phyloP scores from a whole-genome alignment of 2,797 vertebrate genomes.

The Silurus lanzhouensis region DNA sequence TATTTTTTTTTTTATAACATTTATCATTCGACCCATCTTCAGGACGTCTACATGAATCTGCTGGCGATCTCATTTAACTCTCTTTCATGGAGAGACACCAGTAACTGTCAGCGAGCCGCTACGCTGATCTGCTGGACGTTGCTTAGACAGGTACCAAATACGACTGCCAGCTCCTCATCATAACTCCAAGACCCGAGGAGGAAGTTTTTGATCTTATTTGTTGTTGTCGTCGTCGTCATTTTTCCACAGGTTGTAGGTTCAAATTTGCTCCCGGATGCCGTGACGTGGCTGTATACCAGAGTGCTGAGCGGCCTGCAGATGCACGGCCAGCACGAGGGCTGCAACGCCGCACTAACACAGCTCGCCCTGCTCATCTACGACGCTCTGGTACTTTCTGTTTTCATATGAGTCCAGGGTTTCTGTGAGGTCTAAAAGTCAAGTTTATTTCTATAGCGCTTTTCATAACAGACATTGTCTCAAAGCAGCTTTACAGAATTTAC shows the following conservation, averaged over 20 bases:
- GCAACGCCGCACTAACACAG: slow-evolving; percentile 84
- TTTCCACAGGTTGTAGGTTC: slow-evolving; percentile 78
- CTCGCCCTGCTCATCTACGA: slow-evolving; percentile 94
- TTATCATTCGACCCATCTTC: slow-evolving; percentile 4
- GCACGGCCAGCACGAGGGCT: slow-evolving; percentile 93
- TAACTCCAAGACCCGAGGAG: too few relatives aligned
- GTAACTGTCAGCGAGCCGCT: slow-evolving; percentile 89
- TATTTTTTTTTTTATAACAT: neutral
- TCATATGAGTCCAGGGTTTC: too few relatives aligned
- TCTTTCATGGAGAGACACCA: slow-evolving; percentile 91
- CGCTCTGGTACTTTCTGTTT: slow-evolving; percentile 79
- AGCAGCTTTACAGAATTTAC: too few relatives aligned
- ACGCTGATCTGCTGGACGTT: slow-evolving; percentile 92
- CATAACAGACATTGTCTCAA: too few relatives aligned
- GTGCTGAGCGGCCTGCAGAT: slow-evolving; percentile 88
- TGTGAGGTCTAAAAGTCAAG: too few relatives aligned
- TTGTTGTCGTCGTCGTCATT: neutral
- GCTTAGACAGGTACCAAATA: slow-evolving; percentile 82
- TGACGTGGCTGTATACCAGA: slow-evolving; percentile 89
- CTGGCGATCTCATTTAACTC: slow-evolving; percentile 88
- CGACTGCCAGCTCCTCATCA: too few relatives aligned
- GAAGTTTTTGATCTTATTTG: too few relatives aligned
- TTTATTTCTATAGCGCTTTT: too few relatives aligned
- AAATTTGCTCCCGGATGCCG: slow-evolving; percentile 87
- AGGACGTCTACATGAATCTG: slow-evolving; percentile 88